Evolutionary conservation across 2,888 invertebrate species (phyloP).

Genomic region (Brachypalpus laphriformis): DNA sequence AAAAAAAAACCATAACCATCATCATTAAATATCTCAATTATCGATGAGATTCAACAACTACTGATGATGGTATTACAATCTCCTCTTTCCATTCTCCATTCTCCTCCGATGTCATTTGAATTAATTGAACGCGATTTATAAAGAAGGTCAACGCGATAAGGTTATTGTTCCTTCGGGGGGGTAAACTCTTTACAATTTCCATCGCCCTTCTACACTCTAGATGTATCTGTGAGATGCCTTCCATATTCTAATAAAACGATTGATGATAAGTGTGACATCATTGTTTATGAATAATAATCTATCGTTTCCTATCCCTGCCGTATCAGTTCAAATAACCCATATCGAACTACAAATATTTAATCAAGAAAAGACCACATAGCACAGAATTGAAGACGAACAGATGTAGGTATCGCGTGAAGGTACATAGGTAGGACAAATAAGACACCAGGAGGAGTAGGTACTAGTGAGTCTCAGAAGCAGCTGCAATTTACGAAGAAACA

Average conservation of each 20-base stretch:
- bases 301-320: neutral
- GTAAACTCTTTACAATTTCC: conserved; percentile 23
- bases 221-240: neutral
- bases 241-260: conserved; percentile 38
- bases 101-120: conserved; percentile 44
- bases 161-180: conserved; percentile 11
- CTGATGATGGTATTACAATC: conserved; percentile 46
- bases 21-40: conserved; percentile 61
- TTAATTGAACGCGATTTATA: conserved; percentile 66
- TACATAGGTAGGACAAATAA: conserved; percentile 39
- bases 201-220: neutral
- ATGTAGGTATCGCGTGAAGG: conserved; percentile 53
- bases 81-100: neutral
- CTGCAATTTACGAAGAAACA: conserved; percentile 61
- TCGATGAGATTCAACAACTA: conserved; percentile 54
- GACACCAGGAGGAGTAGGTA: conserved; percentile 16
- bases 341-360: conserved; percentile 71
- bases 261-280: conserved; percentile 70
- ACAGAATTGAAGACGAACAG: conserved; percentile 52
- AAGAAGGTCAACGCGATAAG: conserved; percentile 66
- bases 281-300: conserved; percentile 63
- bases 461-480: conserved; percentile 44
- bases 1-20: conserved; percentile 7
- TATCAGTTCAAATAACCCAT: conserved; percentile 72
- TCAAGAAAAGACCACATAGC: conserved; percentile 47